Evolutionary conservation across 2,113 vertebrate species (phyloP).

Genomic region (pig (Sus scrofa)): T2T-Sscrofa CM000826.6:112892001-112892500

Average conservation of each 20-base stretch:
- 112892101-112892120: neutral
- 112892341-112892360: neutral
- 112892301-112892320: neutral
- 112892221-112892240: neutral
- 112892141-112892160: neutral
- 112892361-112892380: neutral
- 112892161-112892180: neutral
- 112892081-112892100: constrained; percentile 15
- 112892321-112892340: neutral
- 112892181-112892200: neutral
- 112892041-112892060: neutral
- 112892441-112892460: neutral
- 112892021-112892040: neutral
- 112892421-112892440: neutral
- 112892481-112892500: constrained; percentile 6
- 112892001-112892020: neutral
- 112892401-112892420: neutral
- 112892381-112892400: neutral
- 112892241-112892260: neutral
- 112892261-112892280: neutral
- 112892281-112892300: neutral
- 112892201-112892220: neutral
- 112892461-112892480: neutral
- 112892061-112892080: neutral
- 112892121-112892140: neutral